Percentiles rank a stretch among this genome's conserved stretches.
Conservation (phyloP, 2,797 vertebrate species). For the Sebastiscus albofasciatus region DNA sequence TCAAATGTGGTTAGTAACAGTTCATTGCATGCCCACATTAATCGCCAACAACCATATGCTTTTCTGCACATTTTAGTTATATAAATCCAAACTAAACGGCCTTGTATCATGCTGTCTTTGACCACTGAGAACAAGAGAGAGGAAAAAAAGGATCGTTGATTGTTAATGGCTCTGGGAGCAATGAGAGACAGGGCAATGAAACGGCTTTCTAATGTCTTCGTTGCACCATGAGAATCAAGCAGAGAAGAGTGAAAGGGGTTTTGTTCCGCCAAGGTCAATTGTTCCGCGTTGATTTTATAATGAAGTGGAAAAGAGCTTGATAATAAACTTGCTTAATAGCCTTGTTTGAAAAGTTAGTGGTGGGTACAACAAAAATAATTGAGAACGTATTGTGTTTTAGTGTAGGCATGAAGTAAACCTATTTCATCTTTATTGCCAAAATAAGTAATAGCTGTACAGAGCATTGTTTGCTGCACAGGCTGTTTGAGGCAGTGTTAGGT, state of each 20-base stretch:
- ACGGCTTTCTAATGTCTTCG: slow-evolving; percentile 52
- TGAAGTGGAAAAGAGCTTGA: slow-evolving; percentile 48
- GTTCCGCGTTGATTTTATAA: slow-evolving; percentile 63
- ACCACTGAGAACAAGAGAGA: slow-evolving; percentile 36
- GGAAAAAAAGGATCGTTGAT: slow-evolving; percentile 27
- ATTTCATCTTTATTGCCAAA: slow-evolving; percentile 39
- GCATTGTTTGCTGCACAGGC: neutral
- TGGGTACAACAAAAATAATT: slow-evolving; percentile 29
- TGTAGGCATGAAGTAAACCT: slow-evolving; percentile 2
- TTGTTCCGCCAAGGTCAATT: slow-evolving; percentile 69
- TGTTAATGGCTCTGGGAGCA: slow-evolving; percentile 43
- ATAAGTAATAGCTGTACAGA: slow-evolving; percentile 13
- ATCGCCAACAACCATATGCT: slow-evolving; percentile 26
- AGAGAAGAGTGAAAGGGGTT: slow-evolving; percentile 49
- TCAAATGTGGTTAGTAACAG: slow-evolving; percentile 49
- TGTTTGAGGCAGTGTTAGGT: neutral
- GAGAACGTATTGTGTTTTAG: slow-evolving; percentile 23
- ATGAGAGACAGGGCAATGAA: slow-evolving; percentile 40
- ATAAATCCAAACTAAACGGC: slow-evolving; percentile 16
- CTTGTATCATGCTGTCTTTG: slow-evolving; percentile 12
- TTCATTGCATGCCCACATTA: slow-evolving; percentile 35
- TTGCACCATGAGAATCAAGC: slow-evolving; percentile 50
- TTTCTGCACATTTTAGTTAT: slow-evolving; percentile 13
- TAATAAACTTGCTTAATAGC: slow-evolving; percentile 60
- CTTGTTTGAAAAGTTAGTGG: slow-evolving; percentile 47